phyloP scores from a whole-genome alignment of 2,888 invertebrate genomes.

The Thymelicus acteon region DNA sequence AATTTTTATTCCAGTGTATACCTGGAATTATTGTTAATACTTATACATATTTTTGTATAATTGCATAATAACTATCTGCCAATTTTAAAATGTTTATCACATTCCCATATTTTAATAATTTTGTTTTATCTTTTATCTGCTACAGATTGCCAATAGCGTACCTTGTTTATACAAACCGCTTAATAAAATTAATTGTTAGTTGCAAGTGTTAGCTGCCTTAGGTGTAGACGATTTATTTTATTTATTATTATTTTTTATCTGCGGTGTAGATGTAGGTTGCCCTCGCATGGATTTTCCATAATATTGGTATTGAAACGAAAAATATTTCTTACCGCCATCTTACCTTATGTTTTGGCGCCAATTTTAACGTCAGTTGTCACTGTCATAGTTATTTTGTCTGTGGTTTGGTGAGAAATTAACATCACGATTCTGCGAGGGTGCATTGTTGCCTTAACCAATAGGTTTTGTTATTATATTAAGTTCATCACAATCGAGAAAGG shows the following conservation, averaged over 20 bases:
- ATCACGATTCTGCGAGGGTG: conserved; percentile 31
- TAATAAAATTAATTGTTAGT: conserved; percentile 32
- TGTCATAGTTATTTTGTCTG: background rate
- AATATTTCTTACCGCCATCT: background rate
- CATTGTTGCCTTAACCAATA: conserved; percentile 39
- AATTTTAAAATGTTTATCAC: conserved; percentile 25
- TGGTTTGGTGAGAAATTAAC: background rate
- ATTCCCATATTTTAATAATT: conserved; percentile 32
- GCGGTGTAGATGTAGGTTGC: conserved; percentile 29
- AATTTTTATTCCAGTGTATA: conserved; percentile 30
- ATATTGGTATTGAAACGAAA: background rate
- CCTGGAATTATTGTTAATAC: conserved; percentile 33
- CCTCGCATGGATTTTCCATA: conserved; percentile 17
- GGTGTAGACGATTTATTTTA: conserved; percentile 31
- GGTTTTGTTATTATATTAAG: conserved; percentile 42
- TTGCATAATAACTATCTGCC: conserved; percentile 34
- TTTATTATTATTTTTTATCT: conserved; percentile 38
- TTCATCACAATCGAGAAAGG: conserved; percentile 39
- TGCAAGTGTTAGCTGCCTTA: conserved; percentile 31
- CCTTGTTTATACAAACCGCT: conserved; percentile 25
- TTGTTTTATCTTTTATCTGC: conserved; percentile 28
- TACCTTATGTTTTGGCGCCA: background rate
- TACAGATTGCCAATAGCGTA: conserved; percentile 33
- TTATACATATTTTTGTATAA: conserved; percentile 39
- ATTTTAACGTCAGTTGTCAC: background rate